Base-by-base conservation (phyloP, 2,888 invertebrate species). In the Nesidiocoris tenuis region DNA sequence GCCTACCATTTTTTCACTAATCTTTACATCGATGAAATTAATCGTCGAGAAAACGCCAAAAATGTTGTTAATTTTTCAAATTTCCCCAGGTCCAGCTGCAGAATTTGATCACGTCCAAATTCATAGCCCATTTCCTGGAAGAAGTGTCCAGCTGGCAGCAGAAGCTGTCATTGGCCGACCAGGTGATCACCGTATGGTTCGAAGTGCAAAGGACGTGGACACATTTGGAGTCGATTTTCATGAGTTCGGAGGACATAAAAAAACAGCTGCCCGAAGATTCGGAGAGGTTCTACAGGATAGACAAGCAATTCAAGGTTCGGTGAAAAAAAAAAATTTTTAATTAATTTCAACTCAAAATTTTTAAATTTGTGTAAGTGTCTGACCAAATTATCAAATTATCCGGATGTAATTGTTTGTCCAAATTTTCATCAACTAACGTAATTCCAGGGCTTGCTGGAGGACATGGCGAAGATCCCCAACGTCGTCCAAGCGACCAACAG, bases 191-290 rank as follows among this genome's bases (percentile, higher is more conserved):
- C 0, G 87, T 93, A 3, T 95, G 95, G 94, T 95, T 96, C 85
- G 97, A 97, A 86, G 96, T 98, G 23, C 98, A 98, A 85, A 87
- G 97, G 75, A 96, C 96, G 22, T 98, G 98, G 98, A 94, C 94
- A 81, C 96, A 98, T 85, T 87, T 98, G 78, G 97, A 98, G 85
- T 96, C 96, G 81, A 98, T 98, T 83, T 98, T 98, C 83, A 96
- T 97, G 90, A 96, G 96, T 80, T 96, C 97, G 0, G 96, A 98
- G 84, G 98, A 98, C 84, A 98, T 98, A 80, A 88, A 96, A 77
- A 93, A 92, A 82, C 96, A 98, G 83, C 85, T 98, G 72, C 97
- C 98, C 1, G 92, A 94, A 79, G 98, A 98, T 85, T 95, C 97
- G 0, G 90, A 91, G 72, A 87, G 97, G 82, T 98, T 98, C 84